phyloP scores from a whole-genome alignment of 2,797 vertebrate species.

The Falco cherrug region DNA sequence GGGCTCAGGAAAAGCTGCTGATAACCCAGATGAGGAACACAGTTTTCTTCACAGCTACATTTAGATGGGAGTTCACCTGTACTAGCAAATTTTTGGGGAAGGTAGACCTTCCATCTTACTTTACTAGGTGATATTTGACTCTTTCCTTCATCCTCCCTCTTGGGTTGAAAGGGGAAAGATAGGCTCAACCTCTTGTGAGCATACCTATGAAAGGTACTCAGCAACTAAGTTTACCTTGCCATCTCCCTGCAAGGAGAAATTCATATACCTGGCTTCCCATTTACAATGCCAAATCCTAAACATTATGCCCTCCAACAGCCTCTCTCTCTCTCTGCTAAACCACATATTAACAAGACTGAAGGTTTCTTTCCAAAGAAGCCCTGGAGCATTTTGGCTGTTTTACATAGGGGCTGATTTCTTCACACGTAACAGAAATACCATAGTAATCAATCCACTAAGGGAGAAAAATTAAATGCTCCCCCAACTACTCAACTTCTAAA shows the following conservation, averaged over 20 bases:
- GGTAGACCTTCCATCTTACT: not conserved
- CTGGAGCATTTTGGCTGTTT: slow-evolving; percentile 30
- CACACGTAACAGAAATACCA: slow-evolving; percentile 33
- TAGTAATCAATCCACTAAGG: slow-evolving; percentile 42
- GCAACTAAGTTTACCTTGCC: not conserved
- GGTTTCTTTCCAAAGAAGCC: not conserved
- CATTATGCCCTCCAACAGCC: not conserved
- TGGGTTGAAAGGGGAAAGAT: not conserved
- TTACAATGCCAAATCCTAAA: slow-evolving; percentile 10
- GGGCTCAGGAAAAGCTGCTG: not conserved
- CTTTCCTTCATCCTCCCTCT: not conserved
- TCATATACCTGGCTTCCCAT: slow-evolving; percentile 1
- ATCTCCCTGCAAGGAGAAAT: not conserved
- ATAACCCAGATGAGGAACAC: not conserved
- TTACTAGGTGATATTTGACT: not conserved
- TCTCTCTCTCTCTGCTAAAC: not conserved
- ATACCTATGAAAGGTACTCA: not conserved
- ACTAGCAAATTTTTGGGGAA: not conserved
- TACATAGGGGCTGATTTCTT: slow-evolving; percentile 2
- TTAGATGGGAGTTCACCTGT: not conserved
- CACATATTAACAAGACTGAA: not conserved
- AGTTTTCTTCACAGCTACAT: not conserved
- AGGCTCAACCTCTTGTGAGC: not conserved
- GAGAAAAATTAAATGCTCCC: slow-evolving; percentile 45
- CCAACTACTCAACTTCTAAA: slow-evolving; percentile 47